Percentiles rank a stretch among this genome's conserved stretches.
phyloP scores from a whole-genome alignment of 2,888 invertebrate genomes.

The Apotomis betuletana region DNA sequence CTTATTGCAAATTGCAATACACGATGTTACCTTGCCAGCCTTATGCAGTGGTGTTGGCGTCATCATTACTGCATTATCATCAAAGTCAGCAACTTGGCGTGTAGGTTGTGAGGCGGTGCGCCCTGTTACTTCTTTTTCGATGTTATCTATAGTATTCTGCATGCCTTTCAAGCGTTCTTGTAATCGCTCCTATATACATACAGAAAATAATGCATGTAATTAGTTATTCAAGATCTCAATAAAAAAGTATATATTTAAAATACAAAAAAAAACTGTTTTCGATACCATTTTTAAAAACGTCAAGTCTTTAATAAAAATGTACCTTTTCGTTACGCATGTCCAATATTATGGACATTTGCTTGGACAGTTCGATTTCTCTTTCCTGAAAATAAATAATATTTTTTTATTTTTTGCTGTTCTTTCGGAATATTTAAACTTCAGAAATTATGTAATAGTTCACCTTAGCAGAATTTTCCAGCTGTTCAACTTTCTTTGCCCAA shows the following conservation, averaged over 20 bases:
- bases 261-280: too few relatives aligned
- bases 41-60: conserved; percentile 47
- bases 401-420: not conserved
- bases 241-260: too few relatives aligned
- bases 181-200: conserved; percentile 57
- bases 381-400: conserved; percentile 49
- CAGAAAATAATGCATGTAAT: not conserved
- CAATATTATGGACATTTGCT: conserved; percentile 59
- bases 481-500: conserved; percentile 48
- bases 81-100: conserved; percentile 51
- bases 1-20: not conserved
- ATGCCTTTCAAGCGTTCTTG: conserved; percentile 60
- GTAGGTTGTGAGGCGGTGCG: conserved; percentile 41
- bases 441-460: conserved; percentile 45
- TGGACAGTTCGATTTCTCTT: conserved; percentile 60
- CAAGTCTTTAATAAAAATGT: not conserved
- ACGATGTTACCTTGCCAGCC: conserved; percentile 27
- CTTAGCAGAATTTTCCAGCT: conserved; percentile 50
- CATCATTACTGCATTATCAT: conserved; percentile 58
- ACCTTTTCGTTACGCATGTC: conserved; percentile 66
- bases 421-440: not conserved
- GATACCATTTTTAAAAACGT: too few relatives aligned
- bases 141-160: conserved; percentile 67
- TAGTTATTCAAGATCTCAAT: too few relatives aligned
- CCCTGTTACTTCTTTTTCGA: conserved; percentile 67